A percentile compares a stretch with the other conserved stretches of the same genome.
Conservation (phyloP, 1,140 invertebrate species). For the Contarinia nasturtii region DNA sequence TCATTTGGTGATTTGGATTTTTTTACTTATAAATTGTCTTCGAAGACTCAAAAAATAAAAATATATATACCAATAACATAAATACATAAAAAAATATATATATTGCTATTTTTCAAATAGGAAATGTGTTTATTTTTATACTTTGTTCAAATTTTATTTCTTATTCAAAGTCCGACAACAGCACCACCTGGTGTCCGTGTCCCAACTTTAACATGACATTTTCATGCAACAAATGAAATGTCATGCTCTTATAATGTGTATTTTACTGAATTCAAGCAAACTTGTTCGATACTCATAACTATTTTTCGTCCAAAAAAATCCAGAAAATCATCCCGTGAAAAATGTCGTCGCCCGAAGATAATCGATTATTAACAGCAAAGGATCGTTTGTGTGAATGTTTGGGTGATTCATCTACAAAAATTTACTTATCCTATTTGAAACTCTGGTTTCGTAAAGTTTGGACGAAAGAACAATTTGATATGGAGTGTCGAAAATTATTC, state of each 20-base stretch:
- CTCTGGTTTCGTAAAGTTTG: constrained; percentile 53
- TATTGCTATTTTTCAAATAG: not conserved
- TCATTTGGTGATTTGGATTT: not conserved
- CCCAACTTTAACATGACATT: too few species aligned
- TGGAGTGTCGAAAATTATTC: constrained; percentile 47
- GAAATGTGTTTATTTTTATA: not conserved
- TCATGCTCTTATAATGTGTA: not conserved
- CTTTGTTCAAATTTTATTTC: not conserved
- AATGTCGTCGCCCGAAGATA: too few species aligned
- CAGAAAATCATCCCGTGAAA: too few species aligned
- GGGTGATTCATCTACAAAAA: too few species aligned
- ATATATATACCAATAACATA: too few species aligned
- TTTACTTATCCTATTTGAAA: constrained; percentile 48
- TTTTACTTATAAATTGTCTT: too few species aligned
- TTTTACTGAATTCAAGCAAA: not conserved
- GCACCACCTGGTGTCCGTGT: too few species aligned
- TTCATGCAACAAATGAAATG: not conserved
- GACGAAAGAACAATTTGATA: constrained; percentile 64
- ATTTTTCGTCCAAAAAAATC: not conserved
- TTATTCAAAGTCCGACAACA: too few species aligned
- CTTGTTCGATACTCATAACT: not conserved
- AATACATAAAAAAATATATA: not conserved
- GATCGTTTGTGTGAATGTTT: too few species aligned
- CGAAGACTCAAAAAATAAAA: too few species aligned
- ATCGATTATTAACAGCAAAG: too few species aligned